Base-by-base conservation (phyloP, 2,113 vertebrate species). In the Apeltes quadracus region DNA sequence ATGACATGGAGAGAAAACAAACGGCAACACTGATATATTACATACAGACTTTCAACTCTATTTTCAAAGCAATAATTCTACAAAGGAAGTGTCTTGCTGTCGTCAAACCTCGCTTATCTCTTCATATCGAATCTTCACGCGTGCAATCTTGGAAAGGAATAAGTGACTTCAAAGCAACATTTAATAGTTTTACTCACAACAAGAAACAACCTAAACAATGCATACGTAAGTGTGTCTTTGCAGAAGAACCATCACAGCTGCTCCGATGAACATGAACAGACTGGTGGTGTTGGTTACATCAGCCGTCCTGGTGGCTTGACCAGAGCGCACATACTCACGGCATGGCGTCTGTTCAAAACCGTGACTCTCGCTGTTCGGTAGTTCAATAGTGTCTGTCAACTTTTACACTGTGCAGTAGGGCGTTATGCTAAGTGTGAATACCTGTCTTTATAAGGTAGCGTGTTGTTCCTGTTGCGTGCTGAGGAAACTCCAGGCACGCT, bases 401-500 rank as follows among this genome's bases (percentile, higher is more conserved):
- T 73, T 83, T 88, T 87, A 91, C 88, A 92, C 81, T 85, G 87
- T 82, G 84, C 91, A 88, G 90, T 62, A 71, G 75, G 5, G 51
- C 82, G 82, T 89, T 78, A 86, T 83, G 76, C 89, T 79, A 87
- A 83, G 88, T 75, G 84, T 85, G 88, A 91, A 93, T 94, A 92
- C 89, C 88, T 91, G 90, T 89, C 93, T 93, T 92, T 93, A 93
- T 93, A 92, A 92, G 91, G 92, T 74, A 91, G 90, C 75, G 85
- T 51, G 84, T 73, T 75, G 70, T 76, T 84, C 62, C 70, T 38
- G 80, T 64, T 79, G 76, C 75, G 46, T 88, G 78, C 73, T 51
- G 70, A 70, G 81, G 76, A 71, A 81, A 80, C 54, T 82, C 56
- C 66, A 84, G 80, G 72, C 72, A 63, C 27, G 78, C 69, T 55